A percentile compares a stretch with the other conserved stretches of the same genome.
phyloP scores from a whole-genome alignment of 2,113 vertebrate genomes.

The Mirounga angustirostris region DNA sequence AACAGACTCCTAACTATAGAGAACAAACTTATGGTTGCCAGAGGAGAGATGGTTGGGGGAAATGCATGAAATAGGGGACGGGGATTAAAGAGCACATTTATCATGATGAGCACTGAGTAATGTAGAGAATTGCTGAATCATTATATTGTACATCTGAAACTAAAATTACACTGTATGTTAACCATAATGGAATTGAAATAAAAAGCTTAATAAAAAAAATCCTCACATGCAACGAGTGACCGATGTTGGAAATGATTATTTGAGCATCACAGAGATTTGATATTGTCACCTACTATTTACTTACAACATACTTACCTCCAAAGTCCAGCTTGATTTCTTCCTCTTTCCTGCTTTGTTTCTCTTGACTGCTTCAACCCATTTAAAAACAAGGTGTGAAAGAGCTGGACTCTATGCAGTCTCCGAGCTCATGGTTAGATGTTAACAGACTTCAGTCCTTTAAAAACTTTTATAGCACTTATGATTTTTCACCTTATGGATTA shows the following conservation, averaged over 20 bases:
- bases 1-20: neutral
- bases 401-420: neutral
- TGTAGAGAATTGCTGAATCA: neutral
- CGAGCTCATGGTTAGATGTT: neutral
- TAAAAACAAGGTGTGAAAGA: neutral
- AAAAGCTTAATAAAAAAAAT: neutral
- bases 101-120: neutral
- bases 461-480: slow-evolving; percentile 3
- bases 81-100: neutral
- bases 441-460: slow-evolving; percentile 7
- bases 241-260: neutral
- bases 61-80: neutral
- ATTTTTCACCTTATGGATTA: slow-evolving; percentile 22
- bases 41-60: neutral
- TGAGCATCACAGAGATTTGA: neutral
- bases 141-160: neutral
- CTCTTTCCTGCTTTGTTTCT: neutral
- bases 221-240: neutral
- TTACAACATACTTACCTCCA: neutral
- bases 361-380: neutral
- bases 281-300: slow-evolving; percentile 21
- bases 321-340: neutral
- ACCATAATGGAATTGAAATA: neutral
- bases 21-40: neutral
- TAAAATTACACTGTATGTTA: neutral